Percentiles rank a stretch among this genome's conserved stretches.
Evolutionary conservation across 2,797 vertebrate genomes (phyloP).

Genomic region (Brotula barbata): DNA sequence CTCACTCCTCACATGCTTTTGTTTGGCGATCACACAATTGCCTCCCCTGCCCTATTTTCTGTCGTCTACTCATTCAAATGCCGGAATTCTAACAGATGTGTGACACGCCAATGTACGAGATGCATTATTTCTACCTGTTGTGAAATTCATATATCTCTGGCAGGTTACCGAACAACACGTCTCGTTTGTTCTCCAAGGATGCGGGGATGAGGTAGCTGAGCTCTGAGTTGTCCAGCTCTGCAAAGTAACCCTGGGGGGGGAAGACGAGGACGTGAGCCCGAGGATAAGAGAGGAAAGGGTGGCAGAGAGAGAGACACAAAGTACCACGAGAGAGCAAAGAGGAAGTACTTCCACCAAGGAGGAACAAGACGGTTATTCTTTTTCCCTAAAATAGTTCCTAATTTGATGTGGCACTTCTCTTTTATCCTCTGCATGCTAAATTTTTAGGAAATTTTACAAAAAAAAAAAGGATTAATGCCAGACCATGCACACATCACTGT

Average conservation of each 20-base stretch:
- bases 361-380: background rate
- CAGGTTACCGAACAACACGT: constrained; percentile 93
- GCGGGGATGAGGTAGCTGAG: constrained; percentile 88
- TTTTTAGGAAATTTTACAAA: no score
- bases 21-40: no score
- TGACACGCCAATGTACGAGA: background rate
- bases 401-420: no score
- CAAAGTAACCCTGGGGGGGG: constrained; percentile 86
- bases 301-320: background rate
- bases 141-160: constrained; percentile 93
- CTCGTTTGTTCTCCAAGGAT: constrained; percentile 87
- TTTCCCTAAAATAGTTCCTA: no score
- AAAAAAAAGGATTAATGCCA: no score
- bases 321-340: no score
- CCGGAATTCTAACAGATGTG: no score
- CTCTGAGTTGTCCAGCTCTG: constrained; percentile 88
- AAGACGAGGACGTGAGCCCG: background rate
- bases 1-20: no score
- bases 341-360: background rate
- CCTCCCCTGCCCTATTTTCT: no score
- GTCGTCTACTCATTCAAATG: no score
- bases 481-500: no score
- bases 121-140: constrained; percentile 79
- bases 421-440: no score
- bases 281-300: background rate